Conservation (phyloP, 2,113 vertebrate species). For the Bostrychus sinensis region DNA sequence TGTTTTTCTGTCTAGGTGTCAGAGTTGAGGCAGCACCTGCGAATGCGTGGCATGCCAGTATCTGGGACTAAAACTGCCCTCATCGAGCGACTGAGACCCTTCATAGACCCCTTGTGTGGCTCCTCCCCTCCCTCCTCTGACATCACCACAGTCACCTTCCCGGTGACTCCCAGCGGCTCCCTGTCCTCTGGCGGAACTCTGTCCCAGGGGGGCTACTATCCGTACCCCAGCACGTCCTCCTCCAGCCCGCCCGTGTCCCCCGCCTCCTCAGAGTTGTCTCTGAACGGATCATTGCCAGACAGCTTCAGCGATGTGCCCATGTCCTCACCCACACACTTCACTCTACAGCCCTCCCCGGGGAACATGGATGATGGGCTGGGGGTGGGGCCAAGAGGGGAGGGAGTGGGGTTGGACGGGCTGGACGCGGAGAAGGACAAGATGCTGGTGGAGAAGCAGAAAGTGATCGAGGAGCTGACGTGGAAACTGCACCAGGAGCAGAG, state of each 20-base stretch:
- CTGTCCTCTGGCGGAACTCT: slow-evolving; percentile 88
- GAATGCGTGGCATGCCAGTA: slow-evolving; percentile 93
- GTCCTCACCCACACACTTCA: slow-evolving; percentile 87
- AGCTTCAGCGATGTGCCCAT: slow-evolving; percentile 91
- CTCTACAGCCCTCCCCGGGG: slow-evolving; percentile 84
- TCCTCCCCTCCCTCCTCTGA: slow-evolving; percentile 82
- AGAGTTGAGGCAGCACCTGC: slow-evolving; percentile 94
- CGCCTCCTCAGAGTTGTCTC: slow-evolving; percentile 92
- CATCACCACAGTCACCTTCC: slow-evolving; percentile 91
- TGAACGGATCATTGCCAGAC: slow-evolving; percentile 90
- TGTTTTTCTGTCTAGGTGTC: slow-evolving; percentile 83
- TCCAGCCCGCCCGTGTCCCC: slow-evolving; percentile 95
- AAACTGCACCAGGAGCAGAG: slow-evolving; percentile 95
- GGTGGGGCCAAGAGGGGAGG: slow-evolving; percentile 74
- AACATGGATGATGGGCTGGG: slow-evolving; percentile 84
- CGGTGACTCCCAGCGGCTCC: slow-evolving; percentile 84
- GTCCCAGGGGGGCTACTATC: slow-evolving; percentile 89
- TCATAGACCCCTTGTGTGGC: slow-evolving; percentile 83
- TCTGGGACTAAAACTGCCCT: slow-evolving; percentile 95
- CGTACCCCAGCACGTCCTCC: slow-evolving; percentile 89
- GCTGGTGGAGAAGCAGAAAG: slow-evolving; percentile 98
- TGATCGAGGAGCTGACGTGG: slow-evolving; percentile 97
- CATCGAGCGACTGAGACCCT: slow-evolving; percentile 92
- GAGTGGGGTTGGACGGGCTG: slow-evolving; percentile 82
- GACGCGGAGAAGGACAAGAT: slow-evolving; percentile 98